Conservation (phyloP, 2,888 invertebrate species). For the Neelides folsomi region DNA sequence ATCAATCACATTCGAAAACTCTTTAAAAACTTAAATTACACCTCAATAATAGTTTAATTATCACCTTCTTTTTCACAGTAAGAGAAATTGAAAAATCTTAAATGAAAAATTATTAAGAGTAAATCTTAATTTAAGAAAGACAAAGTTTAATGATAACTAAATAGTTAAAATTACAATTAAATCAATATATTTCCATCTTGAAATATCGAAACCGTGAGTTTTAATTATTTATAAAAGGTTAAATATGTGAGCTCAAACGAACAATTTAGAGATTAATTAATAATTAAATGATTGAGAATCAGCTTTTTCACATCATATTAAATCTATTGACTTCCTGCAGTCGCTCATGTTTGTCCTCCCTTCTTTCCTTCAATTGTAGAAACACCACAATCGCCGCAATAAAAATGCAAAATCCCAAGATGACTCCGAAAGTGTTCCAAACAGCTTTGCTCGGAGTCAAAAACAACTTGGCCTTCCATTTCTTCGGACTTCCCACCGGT, state of each 20-base stretch:
- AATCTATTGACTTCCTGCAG: constrained; percentile 68
- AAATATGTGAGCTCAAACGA: background rate
- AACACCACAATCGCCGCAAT: constrained; percentile 72
- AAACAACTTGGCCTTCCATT: constrained; percentile 83
- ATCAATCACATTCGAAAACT: too few relatives aligned
- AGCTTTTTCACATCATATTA: constrained; percentile 59
- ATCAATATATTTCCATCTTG: too few relatives aligned
- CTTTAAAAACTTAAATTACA: too few relatives aligned
- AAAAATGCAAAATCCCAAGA: constrained; percentile 71
- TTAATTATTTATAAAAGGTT: too few relatives aligned
- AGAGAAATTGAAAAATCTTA: too few relatives aligned
- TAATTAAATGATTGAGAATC: background rate
- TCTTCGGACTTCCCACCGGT: constrained; percentile 57
- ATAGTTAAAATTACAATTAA: background rate
- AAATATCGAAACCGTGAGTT: too few relatives aligned
- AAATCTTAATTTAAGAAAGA: background rate
- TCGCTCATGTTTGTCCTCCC: constrained; percentile 64
- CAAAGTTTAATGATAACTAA: background rate
- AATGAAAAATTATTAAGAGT: background rate
- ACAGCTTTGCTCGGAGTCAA: constrained; percentile 89
- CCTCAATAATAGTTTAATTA: too few relatives aligned
- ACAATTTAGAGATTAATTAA: constrained; percentile 1
- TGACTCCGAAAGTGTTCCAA: constrained; percentile 74
- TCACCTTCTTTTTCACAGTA: too few relatives aligned
- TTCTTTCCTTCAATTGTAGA: constrained; percentile 78